phyloP scores from a whole-genome alignment of 1,140 invertebrate genomes.

The Vanessa atalanta region DNA sequence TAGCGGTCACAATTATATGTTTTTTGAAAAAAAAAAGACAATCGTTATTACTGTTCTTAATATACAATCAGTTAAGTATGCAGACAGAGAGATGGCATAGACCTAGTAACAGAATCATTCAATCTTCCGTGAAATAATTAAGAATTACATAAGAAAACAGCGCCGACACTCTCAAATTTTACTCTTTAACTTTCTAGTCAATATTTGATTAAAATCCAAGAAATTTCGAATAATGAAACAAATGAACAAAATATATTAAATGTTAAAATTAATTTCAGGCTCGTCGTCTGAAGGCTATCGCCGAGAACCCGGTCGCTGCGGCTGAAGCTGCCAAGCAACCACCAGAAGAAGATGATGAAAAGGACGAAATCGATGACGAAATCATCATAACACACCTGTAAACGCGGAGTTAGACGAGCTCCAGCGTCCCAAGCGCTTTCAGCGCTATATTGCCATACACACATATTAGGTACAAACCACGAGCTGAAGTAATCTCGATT shows the following conservation, averaged over 20 bases:
- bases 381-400: conserved; percentile 92
- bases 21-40: too few species aligned
- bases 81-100: too few species aligned
- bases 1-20: too few species aligned
- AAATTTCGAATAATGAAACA: too few species aligned
- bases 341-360: conserved; percentile 89
- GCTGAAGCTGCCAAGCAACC: conserved; percentile 78
- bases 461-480: conserved; percentile 60
- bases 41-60: too few species aligned
- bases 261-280: conserved; percentile 51
- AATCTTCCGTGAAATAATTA: too few species aligned
- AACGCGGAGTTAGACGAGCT: conserved; percentile 34
- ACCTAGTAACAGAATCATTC: too few species aligned
- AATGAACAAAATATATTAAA: not conserved
- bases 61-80: too few species aligned
- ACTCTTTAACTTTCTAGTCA: too few species aligned
- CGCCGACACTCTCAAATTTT: too few species aligned
- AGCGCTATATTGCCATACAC: conserved; percentile 55
- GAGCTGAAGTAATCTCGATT: conserved; percentile 57
- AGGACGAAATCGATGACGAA: conserved; percentile 91
- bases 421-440: conserved; percentile 20
- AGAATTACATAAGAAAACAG: too few species aligned
- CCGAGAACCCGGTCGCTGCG: conserved; percentile 85
- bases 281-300: conserved; percentile 83
- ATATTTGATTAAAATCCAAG: too few species aligned